phyloP scores from a whole-genome alignment of 2,888 invertebrate genomes.

The Incurvaria masculella region DNA sequence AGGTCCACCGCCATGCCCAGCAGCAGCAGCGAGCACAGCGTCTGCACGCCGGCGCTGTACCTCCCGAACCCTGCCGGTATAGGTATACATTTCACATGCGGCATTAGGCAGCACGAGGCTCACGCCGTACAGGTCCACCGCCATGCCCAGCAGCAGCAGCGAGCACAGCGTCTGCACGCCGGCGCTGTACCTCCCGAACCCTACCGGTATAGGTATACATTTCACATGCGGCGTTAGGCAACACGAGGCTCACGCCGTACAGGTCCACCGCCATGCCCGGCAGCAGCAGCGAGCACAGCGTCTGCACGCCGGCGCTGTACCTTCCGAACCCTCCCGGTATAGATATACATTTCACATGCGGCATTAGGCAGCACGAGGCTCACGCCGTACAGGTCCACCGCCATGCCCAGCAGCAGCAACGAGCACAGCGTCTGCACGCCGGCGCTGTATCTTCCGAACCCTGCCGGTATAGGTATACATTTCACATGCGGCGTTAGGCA shows the following conservation, averaged over 20 bases:
- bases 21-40: conserved; percentile 43
- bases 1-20: conserved; percentile 38
- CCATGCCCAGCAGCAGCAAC: conserved; percentile 49
- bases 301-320: conserved; percentile 34
- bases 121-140: conserved; percentile 15
- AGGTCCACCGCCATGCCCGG: conserved; percentile 38
- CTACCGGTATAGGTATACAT: too few species aligned
- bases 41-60: conserved; percentile 34
- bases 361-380: neutral
- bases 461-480: too few species aligned
- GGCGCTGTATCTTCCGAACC: conserved; percentile 24
- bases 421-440: conserved; percentile 39
- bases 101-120: neutral
- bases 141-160: conserved; percentile 49
- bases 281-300: conserved; percentile 43
- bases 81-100: neutral
- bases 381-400: conserved; percentile 15
- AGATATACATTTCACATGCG: neutral
- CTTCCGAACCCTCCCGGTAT: neutral
- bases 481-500: neutral
- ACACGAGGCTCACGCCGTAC: neutral
- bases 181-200: conserved; percentile 24
- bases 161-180: conserved; percentile 39
- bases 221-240: neutral
- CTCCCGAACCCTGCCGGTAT: neutral